phyloP scores from a whole-genome alignment of 2,113 vertebrate species.

The Eurystomus gularis region DNA sequence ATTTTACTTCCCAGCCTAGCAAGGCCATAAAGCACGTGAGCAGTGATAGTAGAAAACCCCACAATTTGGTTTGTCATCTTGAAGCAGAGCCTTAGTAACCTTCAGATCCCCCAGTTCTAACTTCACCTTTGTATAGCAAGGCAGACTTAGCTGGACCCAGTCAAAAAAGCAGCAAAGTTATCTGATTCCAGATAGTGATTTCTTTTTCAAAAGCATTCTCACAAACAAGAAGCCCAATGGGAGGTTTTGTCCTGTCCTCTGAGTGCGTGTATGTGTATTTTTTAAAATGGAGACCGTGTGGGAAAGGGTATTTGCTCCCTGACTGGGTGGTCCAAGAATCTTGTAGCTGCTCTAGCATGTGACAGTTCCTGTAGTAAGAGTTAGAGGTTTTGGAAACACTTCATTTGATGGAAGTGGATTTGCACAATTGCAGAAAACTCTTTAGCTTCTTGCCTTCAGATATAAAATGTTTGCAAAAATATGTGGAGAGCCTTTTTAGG shows the following conservation, averaged over 20 bases:
- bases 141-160: neutral
- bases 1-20: neutral
- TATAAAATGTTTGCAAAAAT: constrained; percentile 43
- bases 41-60: neutral
- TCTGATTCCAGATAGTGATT: neutral
- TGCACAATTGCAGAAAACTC: constrained; percentile 1
- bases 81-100: neutral
- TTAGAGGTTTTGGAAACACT: constrained; percentile 45
- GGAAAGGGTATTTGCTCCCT: neutral
- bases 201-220: neutral
- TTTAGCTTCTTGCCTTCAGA: constrained; percentile 34
- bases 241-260: neutral
- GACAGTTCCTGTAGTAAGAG: constrained; percentile 51
- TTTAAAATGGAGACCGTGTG: neutral
- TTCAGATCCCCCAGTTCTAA: neutral
- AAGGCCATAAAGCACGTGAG: neutral
- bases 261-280: neutral
- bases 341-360: constrained; percentile 5
- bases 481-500: constrained; percentile 32
- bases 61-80: neutral
- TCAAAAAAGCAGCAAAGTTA: neutral
- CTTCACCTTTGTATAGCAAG: neutral
- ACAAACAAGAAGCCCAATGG: neutral
- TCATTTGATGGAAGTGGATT: constrained; percentile 54
- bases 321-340: constrained; percentile 39